Percentiles rank a stretch among this genome's conserved stretches.
Conservation (phyloP, 2,888 invertebrate genomes). For the Cremastinae sp. region DNA sequence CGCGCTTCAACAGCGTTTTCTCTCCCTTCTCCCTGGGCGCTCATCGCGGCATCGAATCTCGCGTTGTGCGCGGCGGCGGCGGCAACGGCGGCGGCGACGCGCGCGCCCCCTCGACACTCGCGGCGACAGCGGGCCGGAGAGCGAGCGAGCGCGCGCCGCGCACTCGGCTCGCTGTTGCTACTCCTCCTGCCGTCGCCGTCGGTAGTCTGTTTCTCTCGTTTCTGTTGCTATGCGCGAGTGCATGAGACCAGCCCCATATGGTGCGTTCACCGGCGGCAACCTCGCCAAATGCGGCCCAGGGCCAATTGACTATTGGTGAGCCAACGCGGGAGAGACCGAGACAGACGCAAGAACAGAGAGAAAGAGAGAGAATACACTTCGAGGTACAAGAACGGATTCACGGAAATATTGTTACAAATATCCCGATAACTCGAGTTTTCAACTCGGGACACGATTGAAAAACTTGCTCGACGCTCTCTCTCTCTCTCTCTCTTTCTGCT, state of each 20-base stretch:
- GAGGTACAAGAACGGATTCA: slow-evolving; percentile 18
- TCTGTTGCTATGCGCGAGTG: slow-evolving; percentile 77
- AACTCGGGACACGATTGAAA: not conserved
- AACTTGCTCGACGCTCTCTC: slow-evolving; percentile 9
- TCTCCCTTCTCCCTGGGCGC: slow-evolving; percentile 44
- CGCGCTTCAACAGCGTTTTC: slow-evolving; percentile 44
- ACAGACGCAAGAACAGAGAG: slow-evolving; percentile 81
- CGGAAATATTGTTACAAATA: slow-evolving; percentile 36
- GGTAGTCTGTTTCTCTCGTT: slow-evolving; percentile 69
- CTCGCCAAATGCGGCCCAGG: slow-evolving; percentile 70
- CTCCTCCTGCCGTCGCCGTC: slow-evolving; percentile 54
- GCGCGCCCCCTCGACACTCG: slow-evolving; percentile 80
- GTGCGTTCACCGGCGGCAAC: slow-evolving; percentile 68
- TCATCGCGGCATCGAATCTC: too few species aligned
- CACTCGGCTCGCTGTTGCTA: slow-evolving; percentile 43
- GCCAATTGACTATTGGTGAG: slow-evolving; percentile 63
- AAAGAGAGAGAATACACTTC: slow-evolving; percentile 81
- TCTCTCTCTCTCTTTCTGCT: slow-evolving; percentile 18
- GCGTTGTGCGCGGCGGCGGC: too few species aligned
- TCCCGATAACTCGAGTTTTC: not conserved
- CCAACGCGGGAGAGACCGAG: slow-evolving; percentile 36
- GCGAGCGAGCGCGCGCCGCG: slow-evolving; percentile 48
- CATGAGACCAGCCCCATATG: slow-evolving; percentile 74
- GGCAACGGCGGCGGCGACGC: slow-evolving; percentile 23
- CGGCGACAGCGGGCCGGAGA: slow-evolving; percentile 23